Base-by-base conservation (phyloP, 64 coral and sea anemone species). In the Montipora efflorescens region DNA sequence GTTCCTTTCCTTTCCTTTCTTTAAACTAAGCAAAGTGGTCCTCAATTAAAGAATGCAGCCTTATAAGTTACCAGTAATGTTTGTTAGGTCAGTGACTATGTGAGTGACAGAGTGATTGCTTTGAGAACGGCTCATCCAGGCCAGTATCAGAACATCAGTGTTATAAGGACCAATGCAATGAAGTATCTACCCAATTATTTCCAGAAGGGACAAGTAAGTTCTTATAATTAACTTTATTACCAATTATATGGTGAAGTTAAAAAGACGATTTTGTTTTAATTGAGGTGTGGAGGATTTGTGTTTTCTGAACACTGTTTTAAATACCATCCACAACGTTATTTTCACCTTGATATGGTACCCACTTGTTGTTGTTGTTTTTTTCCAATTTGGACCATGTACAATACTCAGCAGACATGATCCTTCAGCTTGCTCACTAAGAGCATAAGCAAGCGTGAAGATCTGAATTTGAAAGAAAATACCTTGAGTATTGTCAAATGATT, bases 121-220 rank as follows among this genome's bases (percentile, higher is more conserved):
- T 87, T 99, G 67, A 82, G 98, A 79, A 61, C 92, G 45, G 79
- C 92, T 36, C 79, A 96, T 48, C 95, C 98, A 79, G 98, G 98
- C 75, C 47, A 99, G 76, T 99, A 99, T 76, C 92, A 99, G 49
- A 99, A 99, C 76, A 92, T 99, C 14, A 84, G 84, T 92, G 95
- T 99, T 25, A 88, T 99, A 13, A 82, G 98, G 69, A 89, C 95
- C 79, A 99, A 99, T 96, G 95, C 98, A 75, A 99, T 99, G 98
- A 99, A 99, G 67, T 99, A 99, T 90, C 74, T 99, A 48, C 98
- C 98, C 67, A 99, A 99, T 52, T 99, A 94, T 47, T 99, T 99
- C 78, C 84, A 89, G 55, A 99, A 99, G 89, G 98, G 95, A 76
- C 98, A 99, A 92, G 98, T 96, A 82, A 74, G 49, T 84, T n/a